These are phyloP conservation scores for Halocaridina rubra DNA, from an alignment of 2,888 invertebrate species.

Conservation along the genomic window DNA sequence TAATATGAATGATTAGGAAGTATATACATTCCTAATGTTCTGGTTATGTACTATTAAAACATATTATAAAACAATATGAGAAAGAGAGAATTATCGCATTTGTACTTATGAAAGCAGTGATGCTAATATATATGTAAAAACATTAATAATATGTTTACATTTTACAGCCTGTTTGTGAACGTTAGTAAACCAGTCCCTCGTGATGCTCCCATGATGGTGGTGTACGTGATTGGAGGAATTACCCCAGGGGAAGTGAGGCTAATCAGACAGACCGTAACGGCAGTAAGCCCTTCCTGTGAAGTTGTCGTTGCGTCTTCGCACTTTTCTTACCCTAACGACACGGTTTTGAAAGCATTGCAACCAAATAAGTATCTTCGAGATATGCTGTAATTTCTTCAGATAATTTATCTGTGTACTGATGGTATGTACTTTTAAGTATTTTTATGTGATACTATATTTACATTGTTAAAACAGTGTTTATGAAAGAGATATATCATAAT, in stretches of 20 bases:
- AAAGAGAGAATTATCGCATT: too few species aligned
- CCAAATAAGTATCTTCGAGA: neutral
- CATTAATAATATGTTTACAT: neutral
- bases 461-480: too few species aligned
- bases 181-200: constrained; percentile 74
- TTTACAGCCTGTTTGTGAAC: constrained; percentile 74
- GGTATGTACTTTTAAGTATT: too few species aligned
- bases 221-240: constrained; percentile 78
- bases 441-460: too few species aligned
- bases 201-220: constrained; percentile 75
- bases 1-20: too few species aligned
- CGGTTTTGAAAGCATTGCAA: neutral
- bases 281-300: constrained; percentile 64
- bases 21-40: too few species aligned
- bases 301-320: constrained; percentile 65
- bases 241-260: constrained; percentile 75
- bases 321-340: constrained; percentile 64
- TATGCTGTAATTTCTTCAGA: neutral
- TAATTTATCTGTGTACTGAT: too few species aligned
- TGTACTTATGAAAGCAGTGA: too few species aligned
- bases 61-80: too few species aligned
- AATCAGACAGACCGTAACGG: constrained; percentile 66
- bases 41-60: too few species aligned
- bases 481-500: too few species aligned
- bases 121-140: neutral